Conservation (phyloP, 2,797 vertebrate genomes). For the Anguilla megastoma region DNA sequence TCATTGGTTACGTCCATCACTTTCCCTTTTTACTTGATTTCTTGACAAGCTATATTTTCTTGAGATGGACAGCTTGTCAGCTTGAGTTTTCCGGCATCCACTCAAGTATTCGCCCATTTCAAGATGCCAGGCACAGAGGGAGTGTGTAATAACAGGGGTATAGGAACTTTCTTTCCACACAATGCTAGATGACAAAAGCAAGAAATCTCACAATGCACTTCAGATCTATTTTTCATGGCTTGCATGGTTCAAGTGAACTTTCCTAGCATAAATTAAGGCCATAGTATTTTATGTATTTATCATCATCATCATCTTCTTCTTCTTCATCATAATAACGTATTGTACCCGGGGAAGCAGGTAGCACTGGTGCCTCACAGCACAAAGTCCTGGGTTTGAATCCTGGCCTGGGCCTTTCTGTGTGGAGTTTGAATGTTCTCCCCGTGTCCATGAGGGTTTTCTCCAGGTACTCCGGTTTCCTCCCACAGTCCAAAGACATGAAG, state of each 20-base stretch:
- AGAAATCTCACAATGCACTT: neutral
- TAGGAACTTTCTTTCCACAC: conserved; percentile 6
- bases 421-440: no score
- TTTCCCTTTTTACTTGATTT: conserved; percentile 1
- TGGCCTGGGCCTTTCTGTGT: no score
- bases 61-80: conserved; percentile 24
- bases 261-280: neutral
- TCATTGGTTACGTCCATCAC: conserved; percentile 4
- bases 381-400: no score
- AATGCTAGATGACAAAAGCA: neutral
- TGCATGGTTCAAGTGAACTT: neutral
- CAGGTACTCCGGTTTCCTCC: no score
- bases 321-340: neutral
- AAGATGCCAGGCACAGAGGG: neutral
- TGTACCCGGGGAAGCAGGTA: no score
- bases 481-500: no score
- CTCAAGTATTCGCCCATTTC: neutral
- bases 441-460: no score
- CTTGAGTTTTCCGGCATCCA: neutral
- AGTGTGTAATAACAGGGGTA: neutral
- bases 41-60: conserved; percentile 23
- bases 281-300: neutral
- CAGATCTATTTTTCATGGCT: neutral
- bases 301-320: neutral
- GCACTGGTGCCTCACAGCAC: no score